phyloP scores from a whole-genome alignment of 2,797 vertebrate genomes.

The Sebastes variabilis region DNA sequence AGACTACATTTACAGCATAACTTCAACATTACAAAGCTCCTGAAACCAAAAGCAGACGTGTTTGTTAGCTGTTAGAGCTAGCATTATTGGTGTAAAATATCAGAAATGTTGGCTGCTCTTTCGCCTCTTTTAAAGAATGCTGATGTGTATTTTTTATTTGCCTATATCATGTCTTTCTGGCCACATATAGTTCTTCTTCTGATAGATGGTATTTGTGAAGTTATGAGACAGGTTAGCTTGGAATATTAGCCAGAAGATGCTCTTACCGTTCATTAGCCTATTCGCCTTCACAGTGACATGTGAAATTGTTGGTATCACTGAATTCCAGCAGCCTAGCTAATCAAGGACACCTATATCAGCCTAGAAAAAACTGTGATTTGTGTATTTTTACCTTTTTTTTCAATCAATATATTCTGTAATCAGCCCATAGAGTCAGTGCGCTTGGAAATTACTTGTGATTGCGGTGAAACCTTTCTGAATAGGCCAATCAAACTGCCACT shows the following conservation, averaged over 20 bases:
- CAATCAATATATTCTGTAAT: background rate
- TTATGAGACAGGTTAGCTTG: background rate
- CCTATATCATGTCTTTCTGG: background rate
- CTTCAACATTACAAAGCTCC: background rate
- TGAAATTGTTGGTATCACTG: background rate
- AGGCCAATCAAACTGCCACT: constrained; percentile 13
- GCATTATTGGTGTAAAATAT: background rate
- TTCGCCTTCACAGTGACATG: background rate
- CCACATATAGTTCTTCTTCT: background rate
- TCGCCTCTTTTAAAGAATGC: background rate
- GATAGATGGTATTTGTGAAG: background rate
- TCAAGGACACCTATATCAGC: background rate
- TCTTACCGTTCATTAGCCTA: background rate
- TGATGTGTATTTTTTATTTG: background rate
- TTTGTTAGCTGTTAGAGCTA: background rate
- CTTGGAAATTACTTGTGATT: background rate
- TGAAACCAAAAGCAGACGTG: too few species aligned
- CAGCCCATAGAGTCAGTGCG: background rate
- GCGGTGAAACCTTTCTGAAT: constrained; percentile 5
- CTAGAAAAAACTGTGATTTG: background rate
- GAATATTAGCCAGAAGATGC: background rate
- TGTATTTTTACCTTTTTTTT: background rate
- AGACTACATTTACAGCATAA: background rate
- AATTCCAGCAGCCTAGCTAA: background rate
- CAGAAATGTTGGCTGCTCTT: background rate